Conservation (phyloP, 30 jellyfish, hydroid and myxozoan species). For the Pseudorhiza aurosa region DNA sequence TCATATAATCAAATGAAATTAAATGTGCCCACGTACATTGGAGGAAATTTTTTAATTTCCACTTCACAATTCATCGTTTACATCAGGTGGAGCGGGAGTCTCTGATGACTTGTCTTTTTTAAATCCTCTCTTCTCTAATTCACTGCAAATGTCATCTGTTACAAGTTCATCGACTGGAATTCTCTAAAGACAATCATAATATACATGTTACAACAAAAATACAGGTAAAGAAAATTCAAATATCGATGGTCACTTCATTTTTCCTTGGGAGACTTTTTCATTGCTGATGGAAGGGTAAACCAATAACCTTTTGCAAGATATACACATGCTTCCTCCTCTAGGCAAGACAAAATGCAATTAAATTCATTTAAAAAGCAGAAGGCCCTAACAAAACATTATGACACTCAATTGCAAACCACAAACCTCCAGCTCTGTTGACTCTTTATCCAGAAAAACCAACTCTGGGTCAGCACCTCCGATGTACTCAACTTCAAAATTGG, state of each 20-base stretch:
- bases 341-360: neutral
- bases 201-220: no score
- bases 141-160: slow-evolving; percentile 59
- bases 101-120: slow-evolving; percentile 9
- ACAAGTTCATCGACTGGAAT: slow-evolving; percentile 49
- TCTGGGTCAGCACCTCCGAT: slow-evolving; percentile 98
- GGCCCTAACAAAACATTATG: neutral
- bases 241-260: no score
- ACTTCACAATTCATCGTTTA: slow-evolving; percentile 32
- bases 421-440: slow-evolving; percentile 68
- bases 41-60: no score
- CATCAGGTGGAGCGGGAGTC: slow-evolving; percentile 28
- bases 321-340: no score
- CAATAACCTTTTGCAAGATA: no score
- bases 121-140: slow-evolving; percentile 58
- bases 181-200: slow-evolving; percentile 37
- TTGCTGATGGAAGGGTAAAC: neutral
- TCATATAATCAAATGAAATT: no score
- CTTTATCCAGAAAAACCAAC: slow-evolving; percentile 78
- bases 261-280: no score
- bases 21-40: no score
- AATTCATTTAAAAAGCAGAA: neutral
- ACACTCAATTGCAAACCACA: neutral
- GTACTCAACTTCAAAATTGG: slow-evolving; percentile 86
- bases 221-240: no score